These are phyloP conservation scores for Lichenostomus cassidix DNA, from an alignment of 2,113 vertebrate genomes.

Conservation along the genomic window DNA sequence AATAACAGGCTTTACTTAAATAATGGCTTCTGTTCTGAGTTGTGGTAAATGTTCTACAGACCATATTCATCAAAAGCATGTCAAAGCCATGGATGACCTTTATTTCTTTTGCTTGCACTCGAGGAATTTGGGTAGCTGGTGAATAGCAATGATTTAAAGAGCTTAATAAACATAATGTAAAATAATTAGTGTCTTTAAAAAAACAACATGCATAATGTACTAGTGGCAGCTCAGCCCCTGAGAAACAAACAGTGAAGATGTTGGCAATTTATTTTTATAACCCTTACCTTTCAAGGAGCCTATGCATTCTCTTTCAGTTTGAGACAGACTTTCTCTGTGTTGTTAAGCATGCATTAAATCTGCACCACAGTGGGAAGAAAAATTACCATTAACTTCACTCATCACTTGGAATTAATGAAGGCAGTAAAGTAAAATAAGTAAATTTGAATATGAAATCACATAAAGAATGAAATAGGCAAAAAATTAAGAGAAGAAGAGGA, in stretches of 20 bases:
- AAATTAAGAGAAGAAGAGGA: neutral
- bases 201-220: neutral
- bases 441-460: constrained; percentile 32
- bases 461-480: neutral
- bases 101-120: constrained; percentile 60
- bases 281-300: neutral
- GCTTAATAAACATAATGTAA: constrained; percentile 62
- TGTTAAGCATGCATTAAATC: constrained; percentile 47
- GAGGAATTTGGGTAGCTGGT: constrained; percentile 32
- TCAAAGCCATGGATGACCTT: constrained; percentile 47
- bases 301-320: neutral
- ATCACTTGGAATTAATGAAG: constrained; percentile 45
- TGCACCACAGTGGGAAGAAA: constrained; percentile 21
- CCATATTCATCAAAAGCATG: constrained; percentile 67
- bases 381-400: constrained; percentile 35
- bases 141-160: constrained; percentile 37
- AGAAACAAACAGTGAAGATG: constrained; percentile 21
- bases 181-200: constrained; percentile 52
- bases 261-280: constrained; percentile 27
- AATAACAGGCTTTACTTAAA: constrained; percentile 75
- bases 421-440: neutral
- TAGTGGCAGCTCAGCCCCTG: neutral
- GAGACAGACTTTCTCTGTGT: neutral
- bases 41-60: constrained; percentile 52
- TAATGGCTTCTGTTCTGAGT: constrained; percentile 67